These are phyloP conservation scores for Oryzias celebensis DNA, from an alignment of 2,113 vertebrate species.

Conservation along the genomic window DNA sequence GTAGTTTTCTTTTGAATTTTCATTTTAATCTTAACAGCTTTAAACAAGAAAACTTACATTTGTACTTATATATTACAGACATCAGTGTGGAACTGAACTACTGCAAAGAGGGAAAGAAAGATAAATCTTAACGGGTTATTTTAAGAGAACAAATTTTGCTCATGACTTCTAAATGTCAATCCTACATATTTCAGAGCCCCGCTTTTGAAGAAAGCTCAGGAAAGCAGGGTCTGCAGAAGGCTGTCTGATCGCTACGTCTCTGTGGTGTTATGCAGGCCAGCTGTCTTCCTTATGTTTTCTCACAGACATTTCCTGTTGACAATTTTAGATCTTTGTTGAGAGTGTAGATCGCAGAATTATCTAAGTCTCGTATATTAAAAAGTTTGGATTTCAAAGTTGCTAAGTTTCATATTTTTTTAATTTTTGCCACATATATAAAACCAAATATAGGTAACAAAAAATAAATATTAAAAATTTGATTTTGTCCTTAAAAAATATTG, in stretches of 20 bases:
- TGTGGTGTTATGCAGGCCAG: neutral
- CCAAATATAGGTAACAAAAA: too few relatives aligned
- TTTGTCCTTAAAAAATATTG: too few relatives aligned
- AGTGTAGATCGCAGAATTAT: neutral
- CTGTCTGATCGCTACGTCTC: neutral
- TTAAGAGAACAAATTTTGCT: neutral
- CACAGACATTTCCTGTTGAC: neutral
- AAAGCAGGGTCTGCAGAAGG: too few relatives aligned
- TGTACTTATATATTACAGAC: neutral
- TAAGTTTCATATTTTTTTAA: too few relatives aligned
- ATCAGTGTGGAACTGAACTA: neutral
- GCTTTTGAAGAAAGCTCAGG: neutral
- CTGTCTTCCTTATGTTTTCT: neutral
- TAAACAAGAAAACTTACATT: too few relatives aligned
- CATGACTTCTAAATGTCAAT: neutral
- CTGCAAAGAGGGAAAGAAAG: neutral
- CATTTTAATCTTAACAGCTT: too few relatives aligned
- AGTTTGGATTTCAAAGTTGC: too few relatives aligned
- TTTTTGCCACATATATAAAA: too few relatives aligned
- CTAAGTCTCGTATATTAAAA: neutral
- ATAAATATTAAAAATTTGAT: too few relatives aligned
- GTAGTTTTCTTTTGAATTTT: too few relatives aligned
- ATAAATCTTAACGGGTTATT: neutral
- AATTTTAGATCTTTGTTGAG: neutral
- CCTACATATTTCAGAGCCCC: conserved; percentile 1